Evolutionary conservation across 2,797 vertebrate species (phyloP).

Genomic region (Pipistrellus pygmaeus): DNA sequence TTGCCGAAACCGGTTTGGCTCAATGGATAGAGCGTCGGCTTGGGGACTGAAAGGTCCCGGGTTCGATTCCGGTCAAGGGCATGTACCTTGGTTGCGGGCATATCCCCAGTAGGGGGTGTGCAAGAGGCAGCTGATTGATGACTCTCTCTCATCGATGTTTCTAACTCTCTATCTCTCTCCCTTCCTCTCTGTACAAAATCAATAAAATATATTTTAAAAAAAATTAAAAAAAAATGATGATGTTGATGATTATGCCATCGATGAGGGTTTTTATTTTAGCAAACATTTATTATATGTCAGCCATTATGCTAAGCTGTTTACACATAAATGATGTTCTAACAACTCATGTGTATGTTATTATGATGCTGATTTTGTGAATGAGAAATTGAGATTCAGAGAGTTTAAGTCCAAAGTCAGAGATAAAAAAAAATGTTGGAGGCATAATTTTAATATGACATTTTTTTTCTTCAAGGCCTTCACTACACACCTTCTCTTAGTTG

Average conservation of each 20-base stretch:
- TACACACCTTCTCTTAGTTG: background rate
- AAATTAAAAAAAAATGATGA: too few species aligned
- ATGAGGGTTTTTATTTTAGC: conserved; percentile 15
- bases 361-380: background rate
- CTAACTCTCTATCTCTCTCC: too few species aligned
- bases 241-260: background rate
- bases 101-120: too few species aligned
- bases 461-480: background rate
- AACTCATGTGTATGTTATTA: background rate
- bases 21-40: too few species aligned
- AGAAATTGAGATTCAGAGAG: background rate
- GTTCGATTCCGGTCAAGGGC: too few species aligned
- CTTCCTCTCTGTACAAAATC: too few species aligned
- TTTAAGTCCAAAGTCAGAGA: conserved; percentile 25
- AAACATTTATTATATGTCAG: background rate
- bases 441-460: background rate
- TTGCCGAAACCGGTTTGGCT: too few species aligned
- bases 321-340: background rate
- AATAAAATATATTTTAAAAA: too few species aligned
- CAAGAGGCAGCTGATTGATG: too few species aligned
- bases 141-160: too few species aligned
- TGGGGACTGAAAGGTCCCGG: too few species aligned
- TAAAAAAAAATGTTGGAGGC: background rate
- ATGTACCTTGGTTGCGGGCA: too few species aligned
- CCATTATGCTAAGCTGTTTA: conserved; percentile 1